Conservation (phyloP, 2,113 vertebrate genomes). For the Ciconia boyciana region DNA sequence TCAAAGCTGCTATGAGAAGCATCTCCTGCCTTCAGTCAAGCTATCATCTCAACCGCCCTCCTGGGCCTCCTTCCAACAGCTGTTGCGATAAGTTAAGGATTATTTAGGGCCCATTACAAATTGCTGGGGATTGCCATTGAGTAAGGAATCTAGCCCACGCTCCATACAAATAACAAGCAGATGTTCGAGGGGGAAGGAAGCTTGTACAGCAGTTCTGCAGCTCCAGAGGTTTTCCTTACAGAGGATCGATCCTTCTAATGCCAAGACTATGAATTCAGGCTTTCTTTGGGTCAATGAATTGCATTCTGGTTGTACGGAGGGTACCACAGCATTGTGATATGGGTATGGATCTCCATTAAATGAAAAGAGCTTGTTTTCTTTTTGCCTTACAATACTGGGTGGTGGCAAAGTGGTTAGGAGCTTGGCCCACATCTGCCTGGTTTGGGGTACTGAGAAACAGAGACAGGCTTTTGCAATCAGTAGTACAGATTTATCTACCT, state of each 20-base stretch:
- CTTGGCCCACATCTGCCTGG: background rate
- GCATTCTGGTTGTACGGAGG: background rate
- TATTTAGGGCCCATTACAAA: background rate
- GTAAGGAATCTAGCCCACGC: background rate
- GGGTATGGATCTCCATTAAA: background rate
- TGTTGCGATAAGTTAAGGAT: background rate
- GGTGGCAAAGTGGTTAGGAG: background rate
- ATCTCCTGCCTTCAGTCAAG: background rate
- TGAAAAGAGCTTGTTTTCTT: background rate
- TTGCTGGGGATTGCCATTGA: background rate
- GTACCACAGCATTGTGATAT: background rate
- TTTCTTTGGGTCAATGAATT: background rate
- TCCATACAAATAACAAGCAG: background rate
- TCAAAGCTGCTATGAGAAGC: background rate
- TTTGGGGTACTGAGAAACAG: background rate
- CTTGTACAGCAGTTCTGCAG: background rate
- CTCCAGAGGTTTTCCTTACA: background rate
- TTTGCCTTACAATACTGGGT: background rate
- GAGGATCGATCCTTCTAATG: rapidly evolving
- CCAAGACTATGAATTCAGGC: background rate
- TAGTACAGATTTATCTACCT: background rate
- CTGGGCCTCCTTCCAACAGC: slow-evolving; percentile 4
- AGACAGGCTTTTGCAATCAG: background rate
- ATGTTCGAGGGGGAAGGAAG: background rate
- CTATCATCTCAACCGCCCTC: background rate